phyloP scores from a whole-genome alignment of 2,888 invertebrate genomes.

The Hypomecis punctinalis region DNA sequence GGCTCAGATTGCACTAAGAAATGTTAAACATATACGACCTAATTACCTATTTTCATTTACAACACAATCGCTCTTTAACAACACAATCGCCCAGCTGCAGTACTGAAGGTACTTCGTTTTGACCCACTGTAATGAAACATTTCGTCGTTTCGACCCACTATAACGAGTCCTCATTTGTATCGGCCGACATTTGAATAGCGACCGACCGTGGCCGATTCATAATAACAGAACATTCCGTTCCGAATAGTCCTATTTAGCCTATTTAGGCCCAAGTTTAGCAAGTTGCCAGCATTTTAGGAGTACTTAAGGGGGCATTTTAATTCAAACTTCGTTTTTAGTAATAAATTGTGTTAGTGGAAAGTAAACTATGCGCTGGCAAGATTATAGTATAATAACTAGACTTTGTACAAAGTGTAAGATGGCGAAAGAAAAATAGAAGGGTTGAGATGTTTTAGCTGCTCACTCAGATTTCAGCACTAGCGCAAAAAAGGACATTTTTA shows the following conservation, averaged over 20 bases:
- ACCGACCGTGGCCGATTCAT: constrained; percentile 38
- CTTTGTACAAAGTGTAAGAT: no score
- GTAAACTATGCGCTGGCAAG: no score
- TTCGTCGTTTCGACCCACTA: constrained; percentile 14
- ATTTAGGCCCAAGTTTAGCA: neutral
- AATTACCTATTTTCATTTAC: neutral
- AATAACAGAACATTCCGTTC: constrained; percentile 36
- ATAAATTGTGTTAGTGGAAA: no score
- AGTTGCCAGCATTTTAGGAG: neutral
- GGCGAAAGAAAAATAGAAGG: no score
- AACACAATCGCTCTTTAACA: neutral
- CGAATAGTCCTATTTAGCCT: constrained; percentile 29
- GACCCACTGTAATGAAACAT: constrained; percentile 4
- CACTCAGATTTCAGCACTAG: no score
- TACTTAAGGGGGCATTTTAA: neutral
- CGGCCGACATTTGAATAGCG: constrained; percentile 39
- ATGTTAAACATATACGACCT: no score
- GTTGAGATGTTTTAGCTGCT: no score
- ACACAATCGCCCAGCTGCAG: neutral
- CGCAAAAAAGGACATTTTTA: no score
- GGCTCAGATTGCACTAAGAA: no score
- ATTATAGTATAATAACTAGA: no score
- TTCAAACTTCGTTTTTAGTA: neutral
- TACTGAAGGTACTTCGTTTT: neutral
- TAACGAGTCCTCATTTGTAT: constrained; percentile 38